phyloP scores from a whole-genome alignment of 2,113 vertebrate species.

The Calonectris borealis region DNA sequence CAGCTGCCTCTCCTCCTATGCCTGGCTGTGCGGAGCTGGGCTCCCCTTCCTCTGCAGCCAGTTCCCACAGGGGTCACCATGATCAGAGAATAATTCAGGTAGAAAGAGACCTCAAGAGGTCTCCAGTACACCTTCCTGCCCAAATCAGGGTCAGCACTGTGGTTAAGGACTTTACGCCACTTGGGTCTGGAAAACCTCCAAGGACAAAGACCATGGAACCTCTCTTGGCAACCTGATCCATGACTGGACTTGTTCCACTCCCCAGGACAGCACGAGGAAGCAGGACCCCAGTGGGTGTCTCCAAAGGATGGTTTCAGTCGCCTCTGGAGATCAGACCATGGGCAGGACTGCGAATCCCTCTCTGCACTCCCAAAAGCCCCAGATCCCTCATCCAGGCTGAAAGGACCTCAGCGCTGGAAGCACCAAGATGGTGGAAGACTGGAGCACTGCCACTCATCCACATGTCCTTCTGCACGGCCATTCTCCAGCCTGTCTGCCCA shows the following conservation, averaged over 20 bases:
- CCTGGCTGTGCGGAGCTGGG: background rate
- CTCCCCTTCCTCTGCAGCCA: background rate
- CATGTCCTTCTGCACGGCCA: accelerated
- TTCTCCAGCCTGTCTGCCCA: background rate
- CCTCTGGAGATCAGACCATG: background rate
- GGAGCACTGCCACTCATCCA: too few species aligned
- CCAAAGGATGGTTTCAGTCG: background rate
- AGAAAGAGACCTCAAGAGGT: background rate
- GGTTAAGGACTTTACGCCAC: background rate
- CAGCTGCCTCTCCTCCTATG: background rate
- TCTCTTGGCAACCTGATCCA: background rate
- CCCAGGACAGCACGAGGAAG: background rate
- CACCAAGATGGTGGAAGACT: too few species aligned
- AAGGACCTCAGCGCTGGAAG: background rate
- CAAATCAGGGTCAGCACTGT: too few species aligned
- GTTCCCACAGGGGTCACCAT: accelerated
- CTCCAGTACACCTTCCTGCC: background rate
- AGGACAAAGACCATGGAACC: too few species aligned
- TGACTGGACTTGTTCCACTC: background rate
- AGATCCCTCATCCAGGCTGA: background rate
- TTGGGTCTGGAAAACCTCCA: too few species aligned
- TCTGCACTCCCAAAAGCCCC: background rate
- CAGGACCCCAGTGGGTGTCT: accelerated
- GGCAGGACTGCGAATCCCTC: background rate
- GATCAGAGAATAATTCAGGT: background rate